Base-by-base conservation (phyloP, 2,888 invertebrate species). In the Phyllotreta cruciferae region DNA sequence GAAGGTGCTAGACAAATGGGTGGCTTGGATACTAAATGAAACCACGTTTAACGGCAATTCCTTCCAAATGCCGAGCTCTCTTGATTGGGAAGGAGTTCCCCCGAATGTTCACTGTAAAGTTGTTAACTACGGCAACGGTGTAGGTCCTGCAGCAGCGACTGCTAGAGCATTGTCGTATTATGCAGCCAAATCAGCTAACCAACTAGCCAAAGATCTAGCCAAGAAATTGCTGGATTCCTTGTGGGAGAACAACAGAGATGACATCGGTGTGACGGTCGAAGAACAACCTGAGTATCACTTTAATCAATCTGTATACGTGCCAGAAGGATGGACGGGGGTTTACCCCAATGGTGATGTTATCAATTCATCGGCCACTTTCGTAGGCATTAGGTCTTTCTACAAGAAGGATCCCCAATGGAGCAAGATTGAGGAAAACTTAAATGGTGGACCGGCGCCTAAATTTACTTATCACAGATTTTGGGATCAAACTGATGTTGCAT, bases 381-480 rank as follows among this genome's bases (percentile, higher is more conserved):
- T 72, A 36, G 45, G 62, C 34, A 49, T 73, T 36, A 58, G 73
- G 52, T 73, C 71, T 0, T 73, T 67, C 63, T 73, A 72, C 60
- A 71, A 72, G 55, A 66, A 66, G 0, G 73, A 73, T 58, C 68
- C 71, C 8, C 62, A 72, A 8, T 73, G 68, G 68, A 36, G 65
- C 7, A 68, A 71, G 50, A 69, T 73, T 11, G 68, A 73, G 55
- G 11, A 55, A 39, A 68, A 68, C 58, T 58, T 73, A 41, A 70
- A 70, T 44, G 73, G 73, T 34, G 73, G 73, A 8, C 41, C 66
- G 9, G 66, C 54, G 36, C 73, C 73, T 10, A 60, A 34, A 2
- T 70, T 73, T 58, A 66, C 64, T 36, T 73, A 71, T 62, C 73
- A 72, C 63, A 66, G 73, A 54, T 73, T 73, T 66, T 73, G 73